Evolutionary conservation across 2,888 invertebrate species (phyloP).

Genomic region (Drosophila picticornis): DNA sequence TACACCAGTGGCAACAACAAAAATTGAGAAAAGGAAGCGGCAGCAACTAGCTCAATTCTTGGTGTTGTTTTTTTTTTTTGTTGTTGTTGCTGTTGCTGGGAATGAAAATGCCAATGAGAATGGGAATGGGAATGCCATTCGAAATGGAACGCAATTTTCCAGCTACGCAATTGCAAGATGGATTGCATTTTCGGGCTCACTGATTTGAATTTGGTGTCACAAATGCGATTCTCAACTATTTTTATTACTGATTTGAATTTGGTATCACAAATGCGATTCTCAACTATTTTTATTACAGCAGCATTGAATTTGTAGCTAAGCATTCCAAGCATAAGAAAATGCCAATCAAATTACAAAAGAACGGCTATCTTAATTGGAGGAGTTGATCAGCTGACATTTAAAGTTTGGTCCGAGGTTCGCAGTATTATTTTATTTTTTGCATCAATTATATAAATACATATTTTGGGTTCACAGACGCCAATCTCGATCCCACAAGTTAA

Average conservation of each 20-base stretch:
- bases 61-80: too few species aligned
- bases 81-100: background rate
- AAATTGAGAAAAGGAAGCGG: conserved; percentile 35
- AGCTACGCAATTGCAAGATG: conserved; percentile 56
- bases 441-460: background rate
- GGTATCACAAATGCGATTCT: conserved; percentile 3
- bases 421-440: background rate
- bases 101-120: conserved; percentile 7
- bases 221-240: background rate
- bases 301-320: background rate
- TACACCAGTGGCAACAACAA: conserved; percentile 11
- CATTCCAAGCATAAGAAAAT: background rate
- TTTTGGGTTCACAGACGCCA: background rate
- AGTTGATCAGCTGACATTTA: background rate
- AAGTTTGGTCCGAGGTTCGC: background rate
- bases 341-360: background rate
- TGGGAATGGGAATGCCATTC: conserved; percentile 20
- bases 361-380: background rate
- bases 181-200: conserved; percentile 1
- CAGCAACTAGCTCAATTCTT: conserved; percentile 15
- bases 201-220: conserved; percentile 17
- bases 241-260: conserved; percentile 11
- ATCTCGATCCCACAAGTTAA: background rate
- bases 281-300: background rate
- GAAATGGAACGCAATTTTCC: conserved; percentile 60